These are phyloP conservation scores for Lithophane socia DNA, from an alignment of 2,888 invertebrate genomes.

Conservation along the genomic window DNA sequence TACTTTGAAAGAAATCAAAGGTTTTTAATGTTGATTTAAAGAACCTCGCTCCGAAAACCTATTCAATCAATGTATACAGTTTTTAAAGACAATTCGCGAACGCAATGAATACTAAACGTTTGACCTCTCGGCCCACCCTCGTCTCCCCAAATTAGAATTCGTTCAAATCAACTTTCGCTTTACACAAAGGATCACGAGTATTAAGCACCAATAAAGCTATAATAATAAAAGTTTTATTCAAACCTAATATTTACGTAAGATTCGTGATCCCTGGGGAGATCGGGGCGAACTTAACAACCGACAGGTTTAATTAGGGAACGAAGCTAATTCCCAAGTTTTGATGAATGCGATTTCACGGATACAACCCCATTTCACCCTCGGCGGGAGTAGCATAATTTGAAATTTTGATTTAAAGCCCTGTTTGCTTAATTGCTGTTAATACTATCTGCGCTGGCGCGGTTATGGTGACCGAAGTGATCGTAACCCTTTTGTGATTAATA, in stretches of 20 bases:
- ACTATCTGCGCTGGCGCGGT: constrained; percentile 63
- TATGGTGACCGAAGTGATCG: constrained; percentile 58
- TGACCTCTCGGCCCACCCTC: constrained; percentile 34
- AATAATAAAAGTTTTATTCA: constrained; percentile 85
- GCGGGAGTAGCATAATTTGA: constrained; percentile 80
- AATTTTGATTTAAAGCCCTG: constrained; percentile 85
- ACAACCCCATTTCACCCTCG: constrained; percentile 73
- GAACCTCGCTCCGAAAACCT: constrained; percentile 24
- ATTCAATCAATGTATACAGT: constrained; percentile 54
- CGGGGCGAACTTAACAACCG: constrained; percentile 81
- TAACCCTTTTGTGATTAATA: constrained; percentile 60
- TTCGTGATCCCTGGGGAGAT: constrained; percentile 73
- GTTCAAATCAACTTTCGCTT: constrained; percentile 71
- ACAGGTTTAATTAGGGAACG: constrained; percentile 88
- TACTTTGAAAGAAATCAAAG: constrained; percentile 42
- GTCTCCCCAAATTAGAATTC: constrained; percentile 66
- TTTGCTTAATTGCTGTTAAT: constrained; percentile 82
- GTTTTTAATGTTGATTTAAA: constrained; percentile 52
- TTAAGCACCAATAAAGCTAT: constrained; percentile 80
- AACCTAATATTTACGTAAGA: constrained; percentile 86
- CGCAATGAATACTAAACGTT: constrained; percentile 65
- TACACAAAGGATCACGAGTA: constrained; percentile 68
- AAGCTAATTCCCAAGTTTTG: constrained; percentile 89
- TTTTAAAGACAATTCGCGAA: constrained; percentile 64
- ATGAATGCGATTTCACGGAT: constrained; percentile 88